A percentile compares a stretch with the other conserved stretches of the same genome.
Conservation (phyloP, 2,797 vertebrate genomes). For the Chrysocyon brachyurus region DNA sequence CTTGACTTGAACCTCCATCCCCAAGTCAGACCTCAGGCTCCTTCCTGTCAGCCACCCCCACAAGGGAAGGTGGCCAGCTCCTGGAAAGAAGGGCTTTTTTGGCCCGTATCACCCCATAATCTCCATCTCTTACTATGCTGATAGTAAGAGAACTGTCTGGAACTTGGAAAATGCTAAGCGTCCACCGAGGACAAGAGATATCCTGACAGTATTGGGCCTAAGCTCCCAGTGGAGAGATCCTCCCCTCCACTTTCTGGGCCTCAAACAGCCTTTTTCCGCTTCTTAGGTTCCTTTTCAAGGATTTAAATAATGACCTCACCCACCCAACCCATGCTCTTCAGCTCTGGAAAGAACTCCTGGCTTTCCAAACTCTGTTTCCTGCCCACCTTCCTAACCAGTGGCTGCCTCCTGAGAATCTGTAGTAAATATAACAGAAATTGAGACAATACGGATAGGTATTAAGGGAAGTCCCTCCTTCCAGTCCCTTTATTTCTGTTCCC, state of each 20-base stretch:
- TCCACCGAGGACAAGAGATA: neutral
- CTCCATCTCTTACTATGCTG: neutral
- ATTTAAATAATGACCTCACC: neutral
- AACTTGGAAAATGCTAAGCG: neutral
- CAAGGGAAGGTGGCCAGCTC: neutral
- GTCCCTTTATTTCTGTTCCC: neutral
- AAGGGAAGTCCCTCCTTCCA: neutral
- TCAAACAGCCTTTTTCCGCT: neutral
- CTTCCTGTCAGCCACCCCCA: neutral
- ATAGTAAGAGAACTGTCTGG: neutral
- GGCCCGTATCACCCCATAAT: neutral
- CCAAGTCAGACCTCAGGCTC: constrained; percentile 6
- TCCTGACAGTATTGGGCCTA: neutral
- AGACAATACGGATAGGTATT: neutral
- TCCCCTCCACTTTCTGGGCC: neutral
- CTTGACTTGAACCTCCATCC: neutral
- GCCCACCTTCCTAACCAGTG: neutral
- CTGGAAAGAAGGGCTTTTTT: neutral
- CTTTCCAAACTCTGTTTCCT: neutral
- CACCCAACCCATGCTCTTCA: neutral
- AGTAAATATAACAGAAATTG: neutral
- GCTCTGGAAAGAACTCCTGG: constrained; percentile 27
- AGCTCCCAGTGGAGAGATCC: neutral
- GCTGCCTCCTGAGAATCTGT: neutral
- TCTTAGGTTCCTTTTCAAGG: constrained; percentile 10